These are phyloP conservation scores for Ptilodon capucinus DNA, from an alignment of 2,888 invertebrate species.

Conservation along the genomic window DNA sequence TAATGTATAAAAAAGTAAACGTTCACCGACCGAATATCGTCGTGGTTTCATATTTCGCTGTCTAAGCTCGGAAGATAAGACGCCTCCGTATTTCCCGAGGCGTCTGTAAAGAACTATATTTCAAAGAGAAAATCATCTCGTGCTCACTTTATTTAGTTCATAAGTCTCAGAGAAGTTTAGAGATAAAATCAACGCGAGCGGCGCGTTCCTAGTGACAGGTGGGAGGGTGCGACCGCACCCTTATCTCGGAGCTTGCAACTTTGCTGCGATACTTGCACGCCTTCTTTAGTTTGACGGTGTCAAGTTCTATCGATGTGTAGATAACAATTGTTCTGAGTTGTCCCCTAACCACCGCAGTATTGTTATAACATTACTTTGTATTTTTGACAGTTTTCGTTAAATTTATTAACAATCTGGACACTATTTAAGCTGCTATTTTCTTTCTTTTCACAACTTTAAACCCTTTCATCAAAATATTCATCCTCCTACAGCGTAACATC, in stretches of 20 bases:
- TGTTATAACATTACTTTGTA: background rate
- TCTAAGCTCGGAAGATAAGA: constrained; percentile 37
- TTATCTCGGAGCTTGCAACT: constrained; percentile 50
- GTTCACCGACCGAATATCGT: constrained; percentile 2
- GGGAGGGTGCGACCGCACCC: constrained; percentile 41
- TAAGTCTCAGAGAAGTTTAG: constrained; percentile 54
- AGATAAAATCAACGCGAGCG: constrained; percentile 58
- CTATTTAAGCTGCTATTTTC: too few species aligned
- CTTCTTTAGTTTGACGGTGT: constrained; percentile 16
- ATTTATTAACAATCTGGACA: too few species aligned
- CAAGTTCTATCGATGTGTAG: constrained; percentile 28
- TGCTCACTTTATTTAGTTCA: constrained; percentile 52
- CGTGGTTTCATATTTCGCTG: constrained; percentile 22
- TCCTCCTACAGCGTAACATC: background rate
- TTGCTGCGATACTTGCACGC: constrained; percentile 34
- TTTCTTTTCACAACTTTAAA: too few species aligned
- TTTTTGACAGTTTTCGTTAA: too few species aligned
- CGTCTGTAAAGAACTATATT: constrained; percentile 39
- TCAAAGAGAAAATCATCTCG: constrained; percentile 39
- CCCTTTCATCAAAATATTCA: too few species aligned
- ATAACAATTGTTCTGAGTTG: constrained; percentile 13
- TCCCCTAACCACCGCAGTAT: too few species aligned
- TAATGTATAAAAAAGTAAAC: constrained; percentile 4
- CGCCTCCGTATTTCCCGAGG: constrained; percentile 35
- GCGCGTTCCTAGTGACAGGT: constrained; percentile 48